Conservation (phyloP, 2,888 invertebrate genomes). For the Crepidodera aurea region DNA sequence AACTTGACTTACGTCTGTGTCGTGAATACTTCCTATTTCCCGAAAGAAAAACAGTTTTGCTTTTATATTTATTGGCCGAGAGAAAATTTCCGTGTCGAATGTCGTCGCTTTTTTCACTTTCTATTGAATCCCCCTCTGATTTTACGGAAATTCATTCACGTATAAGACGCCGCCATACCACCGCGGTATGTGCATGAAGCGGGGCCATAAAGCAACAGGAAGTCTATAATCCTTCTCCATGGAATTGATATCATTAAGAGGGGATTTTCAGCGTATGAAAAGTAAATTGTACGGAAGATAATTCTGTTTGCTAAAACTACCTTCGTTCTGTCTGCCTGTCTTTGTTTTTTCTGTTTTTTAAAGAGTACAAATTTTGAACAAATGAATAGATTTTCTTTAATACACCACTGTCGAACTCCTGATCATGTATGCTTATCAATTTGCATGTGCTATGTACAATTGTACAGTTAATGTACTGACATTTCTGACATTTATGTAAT, state of each 20-base stretch:
- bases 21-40: neutral
- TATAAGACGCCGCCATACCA: slow-evolving; percentile 8
- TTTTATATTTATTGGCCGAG: slow-evolving; percentile 4
- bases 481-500: neutral
- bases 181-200: slow-evolving; percentile 13
- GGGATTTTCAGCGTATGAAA: slow-evolving; percentile 1
- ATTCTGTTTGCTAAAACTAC: neutral
- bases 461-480: neutral
- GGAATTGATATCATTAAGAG: slow-evolving; percentile 13
- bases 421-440: too few relatives aligned
- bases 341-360: neutral
- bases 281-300: slow-evolving; percentile 7
- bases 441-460: too few relatives aligned
- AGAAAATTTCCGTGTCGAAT: slow-evolving; percentile 12
- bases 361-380: neutral
- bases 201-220: slow-evolving; percentile 13
- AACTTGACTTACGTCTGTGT: too few relatives aligned
- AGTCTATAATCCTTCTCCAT: slow-evolving; percentile 14
- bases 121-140: slow-evolving; percentile 10
- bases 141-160: slow-evolving; percentile 13
- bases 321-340: neutral
- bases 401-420: too few relatives aligned
- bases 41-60: slow-evolving; percentile 8
- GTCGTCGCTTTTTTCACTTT: slow-evolving; percentile 11
- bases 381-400: too few relatives aligned